Base-by-base conservation (phyloP, 2,888 invertebrate species). In the Deroplatys truncata region DNA sequence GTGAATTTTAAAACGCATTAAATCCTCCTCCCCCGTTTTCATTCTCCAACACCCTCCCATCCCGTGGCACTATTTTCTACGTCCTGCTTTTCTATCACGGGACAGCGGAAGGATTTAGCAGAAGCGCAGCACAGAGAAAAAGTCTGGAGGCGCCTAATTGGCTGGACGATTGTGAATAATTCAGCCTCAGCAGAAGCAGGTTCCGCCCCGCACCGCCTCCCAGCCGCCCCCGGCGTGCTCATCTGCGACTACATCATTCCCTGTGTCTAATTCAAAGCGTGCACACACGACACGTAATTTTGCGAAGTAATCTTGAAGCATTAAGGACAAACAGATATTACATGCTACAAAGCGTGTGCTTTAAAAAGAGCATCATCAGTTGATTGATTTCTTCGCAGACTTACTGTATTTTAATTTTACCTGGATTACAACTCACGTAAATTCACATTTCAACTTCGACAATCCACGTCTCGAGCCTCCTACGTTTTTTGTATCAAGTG, bases 81-180 rank as follows among this genome's bases (percentile, higher is more conserved):
- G 56, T 72, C 25, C 56, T 72, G 56, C 56, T 72, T 72, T 43
- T 83, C 25, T 72, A 83, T 87, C 82, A 87, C 87, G 83, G 83
- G 87, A 35, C 31, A 87, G 87, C n/a, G 56, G 35, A 87, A 87
- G 87, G 87, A 87, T 87, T 87, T 87, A 86, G 35, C 87, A 28
- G 82, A 28, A 43, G 35, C 28, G 82, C 31, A 72, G 25, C 43
- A 85, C 31, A 85, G n/a, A 87, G 87, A 87, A 83, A 72, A 87
- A 87, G 87, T 87, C 87, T 86, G 82, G 72, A 82, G 72, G 86
- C 31, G 82, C 86, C 29, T 87, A 87, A 87, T 87, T 87, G 87
- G 87, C 35, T 83, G 87, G 87, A 87, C 87, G 87, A 83, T 87
- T 35, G 83, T 87, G 87, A 87, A 87, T 87, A 82, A 87, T 87